A percentile compares a stretch with the other conserved stretches of the same genome.
These are phyloP conservation scores for Acanthis flammea DNA, from an alignment of 2,797 vertebrate species.

Conservation along the genomic window DNA sequence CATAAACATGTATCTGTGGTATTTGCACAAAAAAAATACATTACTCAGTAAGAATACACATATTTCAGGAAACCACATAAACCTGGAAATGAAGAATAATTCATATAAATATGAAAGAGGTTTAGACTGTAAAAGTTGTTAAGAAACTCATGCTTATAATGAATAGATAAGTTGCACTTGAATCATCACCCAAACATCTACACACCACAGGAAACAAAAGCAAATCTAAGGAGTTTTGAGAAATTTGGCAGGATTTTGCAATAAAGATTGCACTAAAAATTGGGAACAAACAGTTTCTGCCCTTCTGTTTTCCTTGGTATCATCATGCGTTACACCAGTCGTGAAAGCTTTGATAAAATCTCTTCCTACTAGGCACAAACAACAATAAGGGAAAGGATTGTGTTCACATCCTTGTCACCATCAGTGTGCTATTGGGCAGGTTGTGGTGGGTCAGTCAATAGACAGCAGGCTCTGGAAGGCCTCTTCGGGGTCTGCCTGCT, in stretches of 20 bases:
- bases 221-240: not conserved
- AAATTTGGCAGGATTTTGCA: not conserved
- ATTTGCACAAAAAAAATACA: not conserved
- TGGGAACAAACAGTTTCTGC: not conserved
- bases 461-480: not conserved
- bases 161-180: not conserved
- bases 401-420: not conserved
- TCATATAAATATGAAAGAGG: not conserved
- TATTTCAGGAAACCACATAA: not conserved
- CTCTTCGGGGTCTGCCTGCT: not conserved
- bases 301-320: fast-evolving
- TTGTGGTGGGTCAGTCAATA: not conserved
- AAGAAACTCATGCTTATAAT: not conserved
- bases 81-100: not conserved
- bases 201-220: not conserved
- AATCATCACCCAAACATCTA: not conserved
- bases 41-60: not conserved
- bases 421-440: fast-evolving
- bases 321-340: not conserved
- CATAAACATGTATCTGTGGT: not conserved
- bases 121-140: not conserved
- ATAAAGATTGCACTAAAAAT: not conserved
- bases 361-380: not conserved
- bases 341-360: not conserved
- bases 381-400: not conserved